Percentiles rank a stretch among this genome's conserved stretches.
phyloP scores from a whole-genome alignment of 2,113 vertebrate genomes.

The Cairina moschata region DNA sequence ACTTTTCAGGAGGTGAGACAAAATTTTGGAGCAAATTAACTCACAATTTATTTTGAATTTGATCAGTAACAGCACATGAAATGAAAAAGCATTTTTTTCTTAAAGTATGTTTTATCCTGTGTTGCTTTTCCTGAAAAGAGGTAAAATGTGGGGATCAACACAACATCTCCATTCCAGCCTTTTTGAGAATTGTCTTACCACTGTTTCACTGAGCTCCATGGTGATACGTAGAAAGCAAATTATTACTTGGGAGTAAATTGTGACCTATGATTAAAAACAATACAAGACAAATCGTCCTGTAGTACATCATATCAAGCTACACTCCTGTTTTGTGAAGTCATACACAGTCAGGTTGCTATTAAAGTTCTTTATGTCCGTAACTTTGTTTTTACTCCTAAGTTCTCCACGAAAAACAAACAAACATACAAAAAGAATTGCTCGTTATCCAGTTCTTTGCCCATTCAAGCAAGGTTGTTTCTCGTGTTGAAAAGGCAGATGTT shows the following conservation, averaged over 20 bases:
- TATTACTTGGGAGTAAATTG: neutral
- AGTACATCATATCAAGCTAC: neutral
- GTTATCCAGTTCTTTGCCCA: neutral
- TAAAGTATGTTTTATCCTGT: neutral
- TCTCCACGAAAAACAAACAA: neutral
- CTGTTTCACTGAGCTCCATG: neutral
- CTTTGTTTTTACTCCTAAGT: neutral
- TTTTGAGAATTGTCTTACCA: neutral
- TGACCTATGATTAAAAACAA: neutral
- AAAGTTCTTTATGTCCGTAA: neutral
- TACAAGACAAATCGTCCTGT: neutral
- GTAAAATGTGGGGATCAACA: neutral
- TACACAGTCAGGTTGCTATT: neutral
- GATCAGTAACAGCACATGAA: neutral
- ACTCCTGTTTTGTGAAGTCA: neutral
- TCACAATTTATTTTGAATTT: neutral
- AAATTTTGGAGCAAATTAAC: neutral
- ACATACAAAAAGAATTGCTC: neutral
- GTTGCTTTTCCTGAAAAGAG: neutral
- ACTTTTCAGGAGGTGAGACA: neutral
- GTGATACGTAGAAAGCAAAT: neutral
- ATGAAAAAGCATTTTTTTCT: neutral
- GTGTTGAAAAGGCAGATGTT: neutral
- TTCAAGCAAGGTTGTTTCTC: neutral
- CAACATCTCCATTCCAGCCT: neutral